A percentile compares a stretch with the other conserved stretches of the same genome.
Conservation (phyloP, 2,888 invertebrate genomes). For the Nesidiocoris tenuis region DNA sequence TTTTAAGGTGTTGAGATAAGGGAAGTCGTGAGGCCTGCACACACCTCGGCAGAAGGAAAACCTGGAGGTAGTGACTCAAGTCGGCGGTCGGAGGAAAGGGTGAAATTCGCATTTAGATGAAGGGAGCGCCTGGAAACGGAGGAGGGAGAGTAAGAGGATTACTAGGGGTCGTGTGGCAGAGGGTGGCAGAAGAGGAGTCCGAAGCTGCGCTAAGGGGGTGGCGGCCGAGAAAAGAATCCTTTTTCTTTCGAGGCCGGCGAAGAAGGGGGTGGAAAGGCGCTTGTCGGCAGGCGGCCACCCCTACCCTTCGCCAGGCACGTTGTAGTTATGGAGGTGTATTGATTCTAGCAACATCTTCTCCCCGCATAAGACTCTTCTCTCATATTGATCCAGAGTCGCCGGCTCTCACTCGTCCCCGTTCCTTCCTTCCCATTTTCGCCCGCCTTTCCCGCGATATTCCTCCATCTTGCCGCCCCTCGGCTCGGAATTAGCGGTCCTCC, state of each 20-base stretch:
- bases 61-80: neutral
- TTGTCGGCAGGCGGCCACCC: conserved; percentile 1
- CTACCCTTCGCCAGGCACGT: conserved; percentile 1
- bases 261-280: conserved; percentile 16
- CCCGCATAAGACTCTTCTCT: conserved; percentile 23
- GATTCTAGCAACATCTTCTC: conserved; percentile 40
- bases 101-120: neutral
- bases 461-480: neutral
- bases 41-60: no score
- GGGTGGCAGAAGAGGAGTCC: neutral
- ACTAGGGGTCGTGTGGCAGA: neutral
- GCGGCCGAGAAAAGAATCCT: neutral
- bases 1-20: no score
- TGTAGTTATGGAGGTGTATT: conserved; percentile 43
- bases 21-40: no score
- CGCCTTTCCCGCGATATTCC: neutral
- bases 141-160: neutral
- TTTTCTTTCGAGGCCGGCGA: conserved; percentile 7
- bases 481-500: no score
- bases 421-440: neutral
- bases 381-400: conserved; percentile 33
- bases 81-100: neutral
- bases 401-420: conserved; percentile 3
- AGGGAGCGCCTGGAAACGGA: neutral
- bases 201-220: neutral